phyloP scores from a whole-genome alignment of 2,113 vertebrate species.

The Neotragus pygmaeus region DNA sequence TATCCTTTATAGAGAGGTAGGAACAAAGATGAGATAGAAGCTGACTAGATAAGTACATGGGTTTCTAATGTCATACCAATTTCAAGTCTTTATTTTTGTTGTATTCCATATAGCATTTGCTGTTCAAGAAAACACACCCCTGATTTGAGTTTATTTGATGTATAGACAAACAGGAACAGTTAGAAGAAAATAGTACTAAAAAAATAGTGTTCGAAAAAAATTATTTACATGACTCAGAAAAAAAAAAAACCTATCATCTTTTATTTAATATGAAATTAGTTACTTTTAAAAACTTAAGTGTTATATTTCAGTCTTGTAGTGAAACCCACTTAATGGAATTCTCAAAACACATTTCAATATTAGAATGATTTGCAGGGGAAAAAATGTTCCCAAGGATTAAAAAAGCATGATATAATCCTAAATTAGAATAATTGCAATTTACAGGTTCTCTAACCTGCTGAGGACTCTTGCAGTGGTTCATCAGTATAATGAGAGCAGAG shows the following conservation, averaged over 20 bases:
- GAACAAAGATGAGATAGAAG: slow-evolving; percentile 79
- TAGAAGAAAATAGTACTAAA: slow-evolving; percentile 58
- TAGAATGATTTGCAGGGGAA: not conserved
- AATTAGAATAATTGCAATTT: slow-evolving; percentile 60
- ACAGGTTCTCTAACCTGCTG: slow-evolving; percentile 16
- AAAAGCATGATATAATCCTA: not conserved
- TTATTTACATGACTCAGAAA: slow-evolving; percentile 51
- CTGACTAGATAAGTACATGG: slow-evolving; percentile 70
- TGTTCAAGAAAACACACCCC: slow-evolving; percentile 65
- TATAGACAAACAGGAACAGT: slow-evolving; percentile 60
- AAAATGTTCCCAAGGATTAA: not conserved
- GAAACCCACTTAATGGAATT: not conserved
- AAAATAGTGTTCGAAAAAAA: slow-evolving; percentile 59
- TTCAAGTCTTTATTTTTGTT: slow-evolving; percentile 67
- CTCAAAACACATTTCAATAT: not conserved
- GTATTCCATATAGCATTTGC: slow-evolving; percentile 61
- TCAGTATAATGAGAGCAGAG: not conserved
- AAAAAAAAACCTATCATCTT: slow-evolving; percentile 17
- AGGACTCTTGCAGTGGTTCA: not conserved
- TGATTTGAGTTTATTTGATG: slow-evolving; percentile 70
- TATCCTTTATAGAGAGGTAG: slow-evolving; percentile 78
- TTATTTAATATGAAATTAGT: slow-evolving; percentile 42
- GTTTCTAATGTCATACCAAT: slow-evolving; percentile 77
- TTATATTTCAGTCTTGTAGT: slow-evolving; percentile 15
- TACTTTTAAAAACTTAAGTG: slow-evolving; percentile 3